These are phyloP conservation scores for Acrobasis consociella DNA, from an alignment of 2,888 invertebrate species.

Conservation along the genomic window DNA sequence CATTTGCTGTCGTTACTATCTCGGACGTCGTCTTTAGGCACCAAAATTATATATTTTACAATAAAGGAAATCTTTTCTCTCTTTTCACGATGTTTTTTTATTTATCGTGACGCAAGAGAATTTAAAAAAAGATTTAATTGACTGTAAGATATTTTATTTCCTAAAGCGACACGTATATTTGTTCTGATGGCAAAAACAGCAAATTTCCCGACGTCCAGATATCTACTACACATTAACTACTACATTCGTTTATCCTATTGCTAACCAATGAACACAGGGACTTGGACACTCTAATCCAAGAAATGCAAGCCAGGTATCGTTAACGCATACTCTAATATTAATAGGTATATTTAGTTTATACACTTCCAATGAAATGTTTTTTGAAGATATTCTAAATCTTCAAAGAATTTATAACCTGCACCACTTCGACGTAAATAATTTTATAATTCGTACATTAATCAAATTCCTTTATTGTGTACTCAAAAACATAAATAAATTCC, in stretches of 20 bases:
- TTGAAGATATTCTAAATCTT: background rate
- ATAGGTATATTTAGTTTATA: background rate
- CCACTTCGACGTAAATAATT: conserved; percentile 9
- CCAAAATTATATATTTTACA: background rate
- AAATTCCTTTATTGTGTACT: conserved; percentile 2
- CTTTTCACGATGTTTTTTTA: background rate
- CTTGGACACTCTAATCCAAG: conserved; percentile 65
- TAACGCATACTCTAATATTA: conserved; percentile 31
- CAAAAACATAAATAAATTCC: conserved; percentile 28
- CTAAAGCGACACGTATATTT: background rate
- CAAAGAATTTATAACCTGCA: background rate
- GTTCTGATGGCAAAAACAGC: conserved; percentile 41
- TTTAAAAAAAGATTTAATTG: background rate
- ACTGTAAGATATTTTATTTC: background rate
- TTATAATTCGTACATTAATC: background rate
- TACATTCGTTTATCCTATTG: conserved; percentile 47
- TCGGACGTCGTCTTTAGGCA: conserved; percentile 35
- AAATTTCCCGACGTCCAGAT: conserved; percentile 44
- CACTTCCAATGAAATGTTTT: background rate
- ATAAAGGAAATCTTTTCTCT: background rate
- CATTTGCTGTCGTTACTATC: conserved; percentile 40
- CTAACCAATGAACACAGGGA: conserved; percentile 73
- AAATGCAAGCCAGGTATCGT: conserved; percentile 50
- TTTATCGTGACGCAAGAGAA: background rate
- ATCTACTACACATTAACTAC: conserved; percentile 40